Evolutionary conservation across 2,797 vertebrate species (phyloP), one percentile per base, ranked within the genome.

Genomic region (Geranospiza caerulescens): DNA sequence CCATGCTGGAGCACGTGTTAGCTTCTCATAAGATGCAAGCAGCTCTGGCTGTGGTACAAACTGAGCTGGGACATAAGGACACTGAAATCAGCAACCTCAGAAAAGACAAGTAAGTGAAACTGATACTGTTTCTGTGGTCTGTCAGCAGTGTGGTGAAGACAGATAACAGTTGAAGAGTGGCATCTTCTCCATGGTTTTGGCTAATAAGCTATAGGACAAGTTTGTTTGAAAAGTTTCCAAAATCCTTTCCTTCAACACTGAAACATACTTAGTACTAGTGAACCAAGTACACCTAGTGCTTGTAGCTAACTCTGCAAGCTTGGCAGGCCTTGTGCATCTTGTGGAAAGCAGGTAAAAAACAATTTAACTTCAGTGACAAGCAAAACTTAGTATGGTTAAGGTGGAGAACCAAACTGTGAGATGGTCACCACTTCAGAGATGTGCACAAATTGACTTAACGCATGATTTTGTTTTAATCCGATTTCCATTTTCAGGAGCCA

Each of bases 1-100:
- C 95, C 56, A 97, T 96, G 75, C 82, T 98, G 94, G 95, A 98
- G 82, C 97, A 95, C 4, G 79, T 98, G 70, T 74, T 98, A 84
- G 94, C 96, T 47, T 98, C 98, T 83, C 96, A 97, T 38, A 93
- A 96, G 90, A 96, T 97, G 92, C 98, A 98, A 56, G 91, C 95
- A 34, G 97, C 97, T 82, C 94, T 98, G 78, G 95, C 98, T 74
- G 97, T 83, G 15, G 88, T 97, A 48, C 98, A 98, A n/a, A 95
- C 95, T 22, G 98, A 98, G 82, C 93, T 98, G 23, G 96, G 94
- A 27, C 90, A 80, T 15, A 97, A 84, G 78, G 98, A 98, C 25
- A 95, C 95, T 2, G 98, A 98, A 89, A 97, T 98, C 50, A 84
- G 66, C 55, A 92, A 90, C 74, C 97, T 98, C 75, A 97, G 93